Evolutionary conservation across 2,113 vertebrate genomes (phyloP).

Genomic region (Microcebus jonahi): DNA sequence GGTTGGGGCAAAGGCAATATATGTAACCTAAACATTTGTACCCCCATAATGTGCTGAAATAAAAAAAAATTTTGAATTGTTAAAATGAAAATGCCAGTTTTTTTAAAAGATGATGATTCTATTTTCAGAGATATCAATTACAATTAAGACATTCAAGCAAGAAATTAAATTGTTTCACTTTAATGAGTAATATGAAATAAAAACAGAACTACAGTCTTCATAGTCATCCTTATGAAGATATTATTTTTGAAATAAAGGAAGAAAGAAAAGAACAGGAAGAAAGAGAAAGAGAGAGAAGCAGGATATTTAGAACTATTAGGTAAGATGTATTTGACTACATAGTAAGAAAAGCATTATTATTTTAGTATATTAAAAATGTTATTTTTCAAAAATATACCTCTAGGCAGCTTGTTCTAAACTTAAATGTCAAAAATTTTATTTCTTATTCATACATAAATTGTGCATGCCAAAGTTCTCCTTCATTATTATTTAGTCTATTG

Average conservation of each 20-base stretch:
- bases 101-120: not conserved
- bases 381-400: conserved; percentile 34
- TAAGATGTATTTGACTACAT: not conserved
- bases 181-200: not conserved
- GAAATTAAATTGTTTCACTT: not conserved
- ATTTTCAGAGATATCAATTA: not conserved
- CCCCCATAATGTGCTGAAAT: no score
- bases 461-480: conserved; percentile 47
- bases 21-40: no score
- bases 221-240: not conserved
- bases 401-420: conserved; percentile 60
- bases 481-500: conserved; percentile 54
- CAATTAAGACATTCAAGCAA: not conserved
- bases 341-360: conserved; percentile 46
- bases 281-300: not conserved
- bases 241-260: conserved; percentile 22
- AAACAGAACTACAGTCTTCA: not conserved
- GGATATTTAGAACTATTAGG: conserved; percentile 33
- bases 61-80: no score
- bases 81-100: conserved; percentile 24
- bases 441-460: conserved; percentile 54
- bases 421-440: conserved; percentile 72
- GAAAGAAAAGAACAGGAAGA: not conserved
- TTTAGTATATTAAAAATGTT: conserved; percentile 50
- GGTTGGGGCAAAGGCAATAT: no score